These are phyloP conservation scores for Coecobrya sp. DNA, from an alignment of 2,888 invertebrate species.

Conservation along the genomic window DNA sequence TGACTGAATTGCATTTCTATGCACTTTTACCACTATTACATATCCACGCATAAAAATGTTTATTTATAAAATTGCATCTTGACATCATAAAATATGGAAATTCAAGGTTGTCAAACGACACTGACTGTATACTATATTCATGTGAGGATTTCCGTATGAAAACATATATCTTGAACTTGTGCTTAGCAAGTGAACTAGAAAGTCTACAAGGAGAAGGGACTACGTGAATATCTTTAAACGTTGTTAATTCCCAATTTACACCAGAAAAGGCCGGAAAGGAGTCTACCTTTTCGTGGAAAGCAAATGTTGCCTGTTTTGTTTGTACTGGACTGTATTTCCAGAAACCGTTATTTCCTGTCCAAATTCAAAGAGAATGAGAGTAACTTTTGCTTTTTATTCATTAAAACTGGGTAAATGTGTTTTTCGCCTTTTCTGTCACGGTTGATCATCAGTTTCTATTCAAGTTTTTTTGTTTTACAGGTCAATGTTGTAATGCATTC, in stretches of 20 bases:
- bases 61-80: neutral
- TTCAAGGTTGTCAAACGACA: conserved; percentile 35
- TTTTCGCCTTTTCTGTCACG: conserved; percentile 58
- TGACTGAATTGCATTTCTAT: neutral
- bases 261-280: neutral
- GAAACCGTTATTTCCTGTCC: neutral
- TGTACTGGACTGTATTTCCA: neutral
- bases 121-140: no score
- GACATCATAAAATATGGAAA: neutral
- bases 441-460: conserved; percentile 38
- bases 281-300: neutral
- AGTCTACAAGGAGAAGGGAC: no score
- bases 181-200: no score
- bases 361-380: neutral
- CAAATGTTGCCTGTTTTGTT: neutral
- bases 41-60: conserved; percentile 22
- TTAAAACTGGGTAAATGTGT: conserved; percentile 16
- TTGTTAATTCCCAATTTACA: neutral
- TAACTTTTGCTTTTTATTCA: conserved; percentile 16
- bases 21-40: conserved; percentile 40
- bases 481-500: conserved; percentile 51
- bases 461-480: conserved; percentile 10
- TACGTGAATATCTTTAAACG: neutral
- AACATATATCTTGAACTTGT: no score
- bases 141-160: no score